Percentiles rank a stretch among this genome's conserved stretches.
These are phyloP conservation scores for Rhineura floridana DNA, from an alignment of 2,113 vertebrate genomes.

Conservation along the genomic window DNA sequence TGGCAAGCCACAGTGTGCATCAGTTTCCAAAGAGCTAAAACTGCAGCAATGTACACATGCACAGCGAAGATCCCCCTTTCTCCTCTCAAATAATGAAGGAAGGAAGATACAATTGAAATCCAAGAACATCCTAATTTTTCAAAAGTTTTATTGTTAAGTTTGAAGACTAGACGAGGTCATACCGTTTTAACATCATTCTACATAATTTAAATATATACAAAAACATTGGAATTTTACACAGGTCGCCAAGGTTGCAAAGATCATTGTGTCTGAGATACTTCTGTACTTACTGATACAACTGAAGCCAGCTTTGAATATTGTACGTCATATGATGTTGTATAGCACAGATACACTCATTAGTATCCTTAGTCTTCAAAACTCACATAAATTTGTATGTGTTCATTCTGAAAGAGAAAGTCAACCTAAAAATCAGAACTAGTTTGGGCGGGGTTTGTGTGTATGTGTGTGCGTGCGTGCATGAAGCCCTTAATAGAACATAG, in stretches of 20 bases:
- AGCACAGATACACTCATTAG: conserved; percentile 76
- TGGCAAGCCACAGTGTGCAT: neutral
- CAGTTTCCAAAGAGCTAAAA: neutral
- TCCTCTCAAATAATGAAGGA: conserved; percentile 30
- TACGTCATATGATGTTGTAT: conserved; percentile 70
- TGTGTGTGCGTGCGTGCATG: neutral
- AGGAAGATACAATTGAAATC: conserved; percentile 39
- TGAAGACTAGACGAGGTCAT: conserved; percentile 84
- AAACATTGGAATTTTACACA: conserved; percentile 80
- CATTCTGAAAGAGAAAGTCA: conserved; percentile 83
- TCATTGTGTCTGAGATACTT: conserved; percentile 75
- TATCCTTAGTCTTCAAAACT: conserved; percentile 73
- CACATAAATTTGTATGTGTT: conserved; percentile 67
- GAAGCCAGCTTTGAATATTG: conserved; percentile 73
- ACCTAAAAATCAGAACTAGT: conserved; percentile 62
- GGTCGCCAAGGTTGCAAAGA: conserved; percentile 79
- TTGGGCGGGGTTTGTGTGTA: neutral
- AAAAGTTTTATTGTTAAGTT: conserved; percentile 87
- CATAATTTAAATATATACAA: conserved; percentile 83
- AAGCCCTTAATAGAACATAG: conserved; percentile 53
- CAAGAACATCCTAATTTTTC: conserved; percentile 71
- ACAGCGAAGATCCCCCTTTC: neutral
- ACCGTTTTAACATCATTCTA: conserved; percentile 83
- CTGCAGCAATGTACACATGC: neutral
- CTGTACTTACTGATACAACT: conserved; percentile 73